These are phyloP conservation scores for Tinamus guttatus DNA, from an alignment of 2,113 vertebrate genomes.

Conservation along the genomic window DNA sequence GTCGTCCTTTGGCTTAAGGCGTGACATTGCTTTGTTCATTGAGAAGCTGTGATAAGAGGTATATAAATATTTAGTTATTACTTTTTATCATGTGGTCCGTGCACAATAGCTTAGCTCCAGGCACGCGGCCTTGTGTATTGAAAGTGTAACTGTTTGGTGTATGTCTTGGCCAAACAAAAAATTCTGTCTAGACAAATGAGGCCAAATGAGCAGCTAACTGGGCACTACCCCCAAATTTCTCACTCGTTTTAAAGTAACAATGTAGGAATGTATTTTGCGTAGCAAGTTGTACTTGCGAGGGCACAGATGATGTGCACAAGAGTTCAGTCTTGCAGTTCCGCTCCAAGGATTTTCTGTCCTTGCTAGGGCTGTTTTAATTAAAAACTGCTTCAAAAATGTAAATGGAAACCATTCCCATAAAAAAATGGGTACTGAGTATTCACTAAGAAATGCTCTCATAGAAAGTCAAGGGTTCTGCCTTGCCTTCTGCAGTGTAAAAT, in stretches of 20 bases:
- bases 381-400: neutral
- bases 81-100: neutral
- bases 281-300: neutral
- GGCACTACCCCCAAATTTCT: fast-evolving
- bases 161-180: neutral
- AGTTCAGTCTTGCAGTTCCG: neutral
- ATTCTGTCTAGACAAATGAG: fast-evolving
- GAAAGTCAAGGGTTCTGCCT: neutral
- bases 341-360: neutral
- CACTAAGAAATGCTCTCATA: neutral
- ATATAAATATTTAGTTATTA: neutral
- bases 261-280: neutral
- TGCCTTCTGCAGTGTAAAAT: neutral
- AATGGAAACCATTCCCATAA: neutral
- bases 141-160: neutral
- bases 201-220: neutral
- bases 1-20: neutral
- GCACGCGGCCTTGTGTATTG: neutral
- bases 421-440: neutral
- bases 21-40: neutral
- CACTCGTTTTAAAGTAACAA: neutral
- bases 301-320: neutral
- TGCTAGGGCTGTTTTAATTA: neutral
- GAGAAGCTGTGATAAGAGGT: neutral
- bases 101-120: neutral